Base-by-base conservation (phyloP, 2,797 vertebrate species). In the Tenualosa ilisha region DNA sequence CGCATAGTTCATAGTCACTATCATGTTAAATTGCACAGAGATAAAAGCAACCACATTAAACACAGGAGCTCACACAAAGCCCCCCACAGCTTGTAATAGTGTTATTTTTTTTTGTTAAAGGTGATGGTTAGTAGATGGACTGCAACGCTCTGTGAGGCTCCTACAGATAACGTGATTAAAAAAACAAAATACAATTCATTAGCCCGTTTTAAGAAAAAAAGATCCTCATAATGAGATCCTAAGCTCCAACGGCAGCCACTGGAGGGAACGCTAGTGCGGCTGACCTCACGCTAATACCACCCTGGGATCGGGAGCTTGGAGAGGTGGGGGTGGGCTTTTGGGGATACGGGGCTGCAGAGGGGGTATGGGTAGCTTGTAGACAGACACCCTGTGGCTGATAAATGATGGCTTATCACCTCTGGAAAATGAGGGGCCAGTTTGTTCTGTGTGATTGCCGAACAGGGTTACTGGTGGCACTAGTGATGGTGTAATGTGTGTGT, bases 321-420 rank as follows among this genome's bases (percentile, higher is more conserved):
- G 17, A 43, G 40, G 20, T 17, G 37, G 68, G 31, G 37, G 31
- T 12, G 9, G 12, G 68, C 0, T 4, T 72, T 31, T 17, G 37
- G 12, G 13, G 12, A 37, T 40, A 2, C 31, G 15, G 12, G 68
- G 24, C 50, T 51, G 50, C 54, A 17, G 26, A 4, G 13, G 12
- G 65, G 65, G 65, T 17, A 40, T 72, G 65, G 65, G 17, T 79
- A 46, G 40, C 59, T 79, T 79, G 72, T 79, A 79, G 72, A 79
- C 40, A 79, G 72, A 79, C 72, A 40, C 72, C 72, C 72, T 6
- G 11, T 46, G 82, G 88, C 91, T 91, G 91, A 93, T 92, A 91
- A 92, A 93, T 89, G 83, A 86, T 84, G 86, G 88, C 92, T 93
- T 91, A 91, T 92, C 91, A 92, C 86, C 90, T 87, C 3, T 9